These are phyloP conservation scores for Cyprinus carpio DNA, from an alignment of 2,113 vertebrate species.

Conservation along the genomic window DNA sequence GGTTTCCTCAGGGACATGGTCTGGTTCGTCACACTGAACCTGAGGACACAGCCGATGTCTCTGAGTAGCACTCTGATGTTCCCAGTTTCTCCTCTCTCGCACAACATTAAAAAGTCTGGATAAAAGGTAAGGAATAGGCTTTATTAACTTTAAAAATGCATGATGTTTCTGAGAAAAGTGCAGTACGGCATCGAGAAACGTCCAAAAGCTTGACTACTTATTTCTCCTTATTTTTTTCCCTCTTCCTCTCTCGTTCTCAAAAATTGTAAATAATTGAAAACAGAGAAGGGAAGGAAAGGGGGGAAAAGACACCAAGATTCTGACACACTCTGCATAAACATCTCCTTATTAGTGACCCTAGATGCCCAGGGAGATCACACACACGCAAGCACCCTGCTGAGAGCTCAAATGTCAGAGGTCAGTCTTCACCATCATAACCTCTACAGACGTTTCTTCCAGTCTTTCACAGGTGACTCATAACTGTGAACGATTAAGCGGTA, in stretches of 20 bases:
- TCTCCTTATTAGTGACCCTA: slow-evolving; percentile 69
- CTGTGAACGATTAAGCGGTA: neutral
- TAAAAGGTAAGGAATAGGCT: slow-evolving; percentile 77
- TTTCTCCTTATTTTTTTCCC: slow-evolving; percentile 60
- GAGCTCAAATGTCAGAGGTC: slow-evolving; percentile 10
- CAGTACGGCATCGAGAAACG: slow-evolving; percentile 69
- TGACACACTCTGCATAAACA: slow-evolving; percentile 69
- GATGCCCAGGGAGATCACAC: slow-evolving; percentile 59
- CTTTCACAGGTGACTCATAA: neutral
- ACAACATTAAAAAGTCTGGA: slow-evolving; percentile 67
- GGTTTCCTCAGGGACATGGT: slow-evolving; percentile 5
- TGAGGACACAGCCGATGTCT: slow-evolving; percentile 21
- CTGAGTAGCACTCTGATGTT: slow-evolving; percentile 27
- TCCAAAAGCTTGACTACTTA: slow-evolving; percentile 75
- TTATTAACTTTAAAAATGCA: slow-evolving; percentile 82
- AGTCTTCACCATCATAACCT: neutral
- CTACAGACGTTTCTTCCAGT: neutral
- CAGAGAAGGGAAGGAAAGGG: slow-evolving; percentile 45
- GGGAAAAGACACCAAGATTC: slow-evolving; percentile 60
- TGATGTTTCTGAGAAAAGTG: slow-evolving; percentile 77
- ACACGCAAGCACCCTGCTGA: slow-evolving; percentile 38
- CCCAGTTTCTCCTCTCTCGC: slow-evolving; percentile 4
- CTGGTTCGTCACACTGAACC: slow-evolving; percentile 37
- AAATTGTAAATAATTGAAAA: slow-evolving; percentile 77
- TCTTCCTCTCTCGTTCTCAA: slow-evolving; percentile 50